phyloP scores from a whole-genome alignment of 2,888 invertebrate species.

The Lasioglossum pauxillum region DNA sequence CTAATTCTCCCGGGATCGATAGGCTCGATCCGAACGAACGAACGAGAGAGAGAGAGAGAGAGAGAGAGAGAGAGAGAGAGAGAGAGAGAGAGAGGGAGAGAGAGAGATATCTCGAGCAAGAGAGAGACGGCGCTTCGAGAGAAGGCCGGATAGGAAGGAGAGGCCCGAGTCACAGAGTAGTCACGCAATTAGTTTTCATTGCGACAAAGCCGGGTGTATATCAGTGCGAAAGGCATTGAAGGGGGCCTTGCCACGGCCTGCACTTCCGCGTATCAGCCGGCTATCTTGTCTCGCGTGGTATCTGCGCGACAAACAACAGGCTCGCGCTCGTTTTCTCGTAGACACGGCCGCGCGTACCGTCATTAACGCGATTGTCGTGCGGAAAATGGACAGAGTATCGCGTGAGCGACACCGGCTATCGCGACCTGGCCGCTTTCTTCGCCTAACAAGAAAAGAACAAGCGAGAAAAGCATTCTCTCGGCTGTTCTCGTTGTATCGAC shows the following conservation, averaged over 20 bases:
- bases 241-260: constrained; percentile 79
- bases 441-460: not conserved
- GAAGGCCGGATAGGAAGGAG: constrained; percentile 1
- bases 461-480: not conserved
- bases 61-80: not conserved
- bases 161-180: constrained; percentile 33
- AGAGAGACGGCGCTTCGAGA: not conserved
- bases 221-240: constrained; percentile 81
- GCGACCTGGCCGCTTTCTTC: not conserved
- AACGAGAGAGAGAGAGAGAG: not conserved
- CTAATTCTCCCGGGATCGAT: constrained; percentile 3
- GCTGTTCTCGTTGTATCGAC: not conserved
- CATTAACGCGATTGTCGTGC: constrained; percentile 70
- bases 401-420: not conserved
- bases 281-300: constrained; percentile 71
- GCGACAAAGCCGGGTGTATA: constrained; percentile 71
- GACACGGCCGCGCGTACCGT: constrained; percentile 30
- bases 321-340: constrained; percentile 45
- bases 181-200: constrained; percentile 74
- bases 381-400: constrained; percentile 28
- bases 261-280: constrained; percentile 82
- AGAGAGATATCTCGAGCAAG: not conserved
- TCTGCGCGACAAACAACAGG: constrained; percentile 66
- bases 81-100: not conserved
- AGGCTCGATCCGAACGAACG: not conserved